Evolutionary conservation across 2,888 invertebrate genomes (phyloP), one percentile per base, ranked within the genome.

Genomic region (Phaonia tiefii): DNA sequence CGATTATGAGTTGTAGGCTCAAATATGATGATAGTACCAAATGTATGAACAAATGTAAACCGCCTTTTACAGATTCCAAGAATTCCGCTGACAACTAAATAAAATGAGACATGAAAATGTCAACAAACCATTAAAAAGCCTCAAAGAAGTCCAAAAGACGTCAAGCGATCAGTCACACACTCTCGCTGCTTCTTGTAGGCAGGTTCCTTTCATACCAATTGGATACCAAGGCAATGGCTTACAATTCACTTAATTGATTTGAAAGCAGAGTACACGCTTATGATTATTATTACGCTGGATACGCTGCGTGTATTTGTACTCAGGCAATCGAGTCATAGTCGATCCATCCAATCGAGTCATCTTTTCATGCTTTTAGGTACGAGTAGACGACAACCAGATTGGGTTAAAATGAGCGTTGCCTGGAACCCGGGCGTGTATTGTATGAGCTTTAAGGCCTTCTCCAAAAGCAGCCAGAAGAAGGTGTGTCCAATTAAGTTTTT

Each of bases 21-120:
- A 31, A 8, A 31, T 31, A 3, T 31, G 3, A 31, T 31, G 44
- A 51, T n/a, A 26, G 25, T 71, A 72, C 39, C 39, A 26, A 56
- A 31, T 56, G 54, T 63, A 69, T 25, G 58, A 44, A 37, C 42
- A 46, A 60, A 54, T 49, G 39, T 46, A 26, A 66, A 54, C 42
- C 56, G 26, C 85, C 85, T 86, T 87, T 86, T 86, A 86, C 87
- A 83, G 85, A 86, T 88, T 88, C 88, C 85, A 83, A 85, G 88
- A 88, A 88, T 85, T 86, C 81, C 70, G 73, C 72, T 44, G 31
- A 31, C 3, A 31, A n/a, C n/a, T n/a, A n/a, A 31, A 31, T 31
- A 31, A 31, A 31, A 31, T n/a, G n/a, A n/a, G n/a, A n/a, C n/a
- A n/a, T n/a, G 72, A 83, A 79, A 84, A 85, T 85, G 86, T 88